Evolutionary conservation across 2,888 invertebrate genomes (phyloP).

Genomic region (Phlogophora meticulosa): DNA sequence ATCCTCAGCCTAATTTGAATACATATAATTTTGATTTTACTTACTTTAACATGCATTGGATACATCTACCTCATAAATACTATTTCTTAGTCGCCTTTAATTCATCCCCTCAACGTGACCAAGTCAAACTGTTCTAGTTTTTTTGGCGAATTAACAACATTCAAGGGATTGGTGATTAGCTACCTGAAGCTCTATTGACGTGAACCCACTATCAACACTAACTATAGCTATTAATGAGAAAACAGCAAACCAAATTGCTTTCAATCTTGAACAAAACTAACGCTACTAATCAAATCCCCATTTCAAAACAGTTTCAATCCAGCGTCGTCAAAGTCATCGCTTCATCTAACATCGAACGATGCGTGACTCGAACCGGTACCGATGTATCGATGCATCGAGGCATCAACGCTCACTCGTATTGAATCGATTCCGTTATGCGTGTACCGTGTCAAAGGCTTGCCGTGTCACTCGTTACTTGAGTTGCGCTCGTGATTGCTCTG

Average conservation of each 20-base stretch:
- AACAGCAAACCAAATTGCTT: background rate
- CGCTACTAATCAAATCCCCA: background rate
- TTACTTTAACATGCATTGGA: no score
- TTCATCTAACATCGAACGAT: slow-evolving; percentile 3
- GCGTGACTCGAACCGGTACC: slow-evolving; percentile 35
- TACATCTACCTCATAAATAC: no score
- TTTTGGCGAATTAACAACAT: no score
- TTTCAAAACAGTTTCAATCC: background rate
- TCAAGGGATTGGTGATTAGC: no score
- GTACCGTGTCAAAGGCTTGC: slow-evolving; percentile 48
- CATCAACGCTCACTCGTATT: slow-evolving; percentile 20
- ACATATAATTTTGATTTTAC: no score
- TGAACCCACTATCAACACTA: background rate
- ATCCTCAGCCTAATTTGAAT: no score
- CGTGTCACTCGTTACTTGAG: slow-evolving; percentile 31
- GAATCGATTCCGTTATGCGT: slow-evolving; percentile 37
- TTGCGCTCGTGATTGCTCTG: slow-evolving; percentile 25
- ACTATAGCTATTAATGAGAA: background rate
- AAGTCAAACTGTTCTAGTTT: no score
- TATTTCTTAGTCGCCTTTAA: no score
- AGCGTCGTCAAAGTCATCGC: background rate
- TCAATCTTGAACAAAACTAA: background rate
- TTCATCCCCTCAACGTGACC: no score
- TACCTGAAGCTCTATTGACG: background rate
- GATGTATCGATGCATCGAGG: slow-evolving; percentile 24